Conservation (phyloP, 2,113 vertebrate species). For the Paraplagusia blochii region DNA sequence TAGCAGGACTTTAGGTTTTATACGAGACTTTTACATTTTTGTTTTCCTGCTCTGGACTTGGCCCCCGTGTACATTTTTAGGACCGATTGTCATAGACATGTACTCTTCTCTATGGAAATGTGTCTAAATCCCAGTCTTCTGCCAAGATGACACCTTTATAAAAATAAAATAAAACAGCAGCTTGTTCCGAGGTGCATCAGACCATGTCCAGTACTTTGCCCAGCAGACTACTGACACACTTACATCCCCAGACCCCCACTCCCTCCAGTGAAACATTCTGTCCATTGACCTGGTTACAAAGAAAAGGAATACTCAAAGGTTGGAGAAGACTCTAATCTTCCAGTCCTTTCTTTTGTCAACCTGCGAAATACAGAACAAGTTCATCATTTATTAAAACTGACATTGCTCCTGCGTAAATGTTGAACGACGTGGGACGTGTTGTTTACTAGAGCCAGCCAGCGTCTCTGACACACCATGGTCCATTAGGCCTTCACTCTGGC, state of each 20-base stretch:
- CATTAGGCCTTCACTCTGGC: constrained; percentile 71
- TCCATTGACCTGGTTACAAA: constrained; percentile 59
- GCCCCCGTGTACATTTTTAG: no score
- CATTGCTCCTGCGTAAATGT: constrained; percentile 64
- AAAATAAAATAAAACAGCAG: constrained; percentile 1
- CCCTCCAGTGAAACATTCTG: constrained; percentile 26
- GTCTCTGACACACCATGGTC: constrained; percentile 58
- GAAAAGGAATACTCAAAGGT: constrained; percentile 44
- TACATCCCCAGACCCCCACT: constrained; percentile 8
- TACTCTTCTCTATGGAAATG: not conserved
- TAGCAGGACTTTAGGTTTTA: no score
- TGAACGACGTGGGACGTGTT: constrained; percentile 58
- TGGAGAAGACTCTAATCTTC: constrained; percentile 39
- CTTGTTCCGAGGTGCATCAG: constrained; percentile 8
- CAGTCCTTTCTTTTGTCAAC: constrained; percentile 29
- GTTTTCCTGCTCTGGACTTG: no score
- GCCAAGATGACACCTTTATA: not conserved
- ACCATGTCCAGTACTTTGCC: constrained; percentile 21
- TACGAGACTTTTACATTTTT: not conserved
- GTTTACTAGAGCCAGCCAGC: constrained; percentile 44
- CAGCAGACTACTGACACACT: not conserved
- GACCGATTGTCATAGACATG: no score
- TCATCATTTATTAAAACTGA: constrained; percentile 72
- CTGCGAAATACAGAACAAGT: constrained; percentile 27
- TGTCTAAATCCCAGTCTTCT: not conserved